phyloP scores from a whole-genome alignment of 2,888 invertebrate genomes.

The Drosophila borborema region DNA sequence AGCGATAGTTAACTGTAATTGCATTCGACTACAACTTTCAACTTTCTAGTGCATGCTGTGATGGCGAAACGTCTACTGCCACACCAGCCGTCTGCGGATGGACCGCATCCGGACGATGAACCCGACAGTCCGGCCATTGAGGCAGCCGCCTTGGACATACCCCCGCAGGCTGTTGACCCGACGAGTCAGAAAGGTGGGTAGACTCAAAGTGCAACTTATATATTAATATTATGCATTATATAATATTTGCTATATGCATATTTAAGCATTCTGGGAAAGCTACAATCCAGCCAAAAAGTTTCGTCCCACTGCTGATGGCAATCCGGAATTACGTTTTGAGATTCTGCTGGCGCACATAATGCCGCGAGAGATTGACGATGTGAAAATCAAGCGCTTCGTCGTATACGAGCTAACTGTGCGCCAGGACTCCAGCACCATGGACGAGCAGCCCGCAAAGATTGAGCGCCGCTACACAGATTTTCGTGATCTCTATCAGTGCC shows the following conservation, averaged over 20 bases:
- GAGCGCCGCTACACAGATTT: slow-evolving; percentile 91
- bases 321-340: slow-evolving; percentile 86
- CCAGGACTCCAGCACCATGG: slow-evolving; percentile 86
- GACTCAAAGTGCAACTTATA: not conserved
- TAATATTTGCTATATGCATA: not conserved
- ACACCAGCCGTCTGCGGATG: slow-evolving; percentile 70
- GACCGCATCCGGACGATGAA: slow-evolving; percentile 77
- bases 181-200: slow-evolving; percentile 70
- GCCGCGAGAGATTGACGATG: slow-evolving; percentile 87
- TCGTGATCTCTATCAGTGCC: slow-evolving; percentile 87
- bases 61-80: slow-evolving; percentile 81
- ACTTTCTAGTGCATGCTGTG: slow-evolving; percentile 82
- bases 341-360: slow-evolving; percentile 89
- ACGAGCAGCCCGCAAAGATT: slow-evolving; percentile 88
- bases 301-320: slow-evolving; percentile 76
- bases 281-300: slow-evolving; percentile 45
- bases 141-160: slow-evolving; percentile 80
- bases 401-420: slow-evolving; percentile 89
- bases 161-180: slow-evolving; percentile 58
- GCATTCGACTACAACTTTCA: slow-evolving; percentile 10
- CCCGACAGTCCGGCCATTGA: slow-evolving; percentile 84
- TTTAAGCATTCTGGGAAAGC: slow-evolving; percentile 83
- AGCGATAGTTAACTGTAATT: not conserved
- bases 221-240: not conserved
- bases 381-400: slow-evolving; percentile 88